Evolutionary conservation across 2,888 invertebrate species (phyloP), one percentile per base, ranked within the genome.

Genomic region (Oscheius sp.): DNA sequence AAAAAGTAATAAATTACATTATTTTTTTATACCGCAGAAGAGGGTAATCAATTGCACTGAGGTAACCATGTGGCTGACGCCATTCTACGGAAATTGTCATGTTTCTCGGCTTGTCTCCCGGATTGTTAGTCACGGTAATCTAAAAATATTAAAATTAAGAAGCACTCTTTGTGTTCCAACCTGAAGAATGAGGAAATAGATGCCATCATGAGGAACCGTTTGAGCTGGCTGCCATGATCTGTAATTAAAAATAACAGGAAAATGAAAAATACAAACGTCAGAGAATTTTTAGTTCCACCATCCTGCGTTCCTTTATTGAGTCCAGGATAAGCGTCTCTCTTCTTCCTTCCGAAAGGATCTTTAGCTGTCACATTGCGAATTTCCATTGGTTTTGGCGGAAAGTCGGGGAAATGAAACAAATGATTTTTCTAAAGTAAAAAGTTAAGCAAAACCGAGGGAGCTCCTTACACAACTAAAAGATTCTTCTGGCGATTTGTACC

Each of bases 31-130:
- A 81, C 81, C 81, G 72, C 6, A 95, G 89, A 5, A 95, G 90
- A 0, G 95, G 95, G 93, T 93, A 95, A 89, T 95, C 94, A 0
- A 93, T 93, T 6, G 95, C 95, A 0, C 95, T 94, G 55, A 96
- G 91, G 88, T 93, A 95, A 0, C 95, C 95, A 86, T 93, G 92
- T 0, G 92, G 92, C 5, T 59, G 76, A 23, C 77, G 75, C 81
- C 81, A 81, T 71, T 82, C 80, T 0, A 80, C 83, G 1, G 79
- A 72, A 43, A 81, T 72, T 0, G 80, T 80, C 12, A 83, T 68
- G 59, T 81, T 80, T n/a, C 71, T 72, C 13, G 29, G 43, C 12
- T 59, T 61, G 7, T 72, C 53, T 49, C 53, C 52, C 2, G 53
- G 27, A 18, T n/a, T 46, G 3, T 29, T 18, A 13, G n/a, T 41